Base-by-base conservation (phyloP, 1,140 invertebrate genomes). In the Lethocerus indicus region DNA sequence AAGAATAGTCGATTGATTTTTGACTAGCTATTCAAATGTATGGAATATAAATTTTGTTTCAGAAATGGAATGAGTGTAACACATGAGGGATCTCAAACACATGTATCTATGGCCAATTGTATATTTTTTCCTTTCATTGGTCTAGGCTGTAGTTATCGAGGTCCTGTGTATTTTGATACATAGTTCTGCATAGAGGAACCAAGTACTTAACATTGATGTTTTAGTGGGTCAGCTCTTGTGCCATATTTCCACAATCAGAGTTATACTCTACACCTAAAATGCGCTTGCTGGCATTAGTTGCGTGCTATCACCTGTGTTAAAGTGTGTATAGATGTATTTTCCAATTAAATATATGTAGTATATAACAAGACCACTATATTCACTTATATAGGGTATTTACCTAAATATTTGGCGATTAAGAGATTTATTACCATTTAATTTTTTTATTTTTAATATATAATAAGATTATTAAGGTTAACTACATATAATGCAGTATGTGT, bases 121-220 rank as follows among this genome's bases (percentile, higher is more conserved):
- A 55, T 50, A 55, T 55, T 55, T 48, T 36, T 36, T 36, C 32
- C 24, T 29, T 48, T 48, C 24, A 21, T 16, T 47, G 35, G 29
- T 23, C 26, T 18, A 48, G 35, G 21, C n/a, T 24, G 43, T 28
- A 25, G 14, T 24, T 16, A n/a, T 44, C 36, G 32, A 50, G 41
- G 50, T 45, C 49, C 49, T 46, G 40, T 32, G 47, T 57, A 56
- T 57, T 57, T 57, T 57, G 56, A 57, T 57, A 57, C 37, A 47
- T 53, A 54, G 48, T 20, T 50, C 55, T 53, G 49, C 46, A 49
- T 56, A 56, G 54, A 53, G 54, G 54, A 56, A 56, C 54, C 53
- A 35, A 37, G 47, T 51, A 51, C 50, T 51, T 51, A 39, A 37
- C 21, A 29, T 50, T 35, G 49, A 50, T 50, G 49, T 50, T 23